A percentile compares a stretch with the other conserved stretches of the same genome.
These are phyloP conservation scores for Opisthocomus hoazin DNA, from an alignment of 2,113 vertebrate species.

Conservation along the genomic window DNA sequence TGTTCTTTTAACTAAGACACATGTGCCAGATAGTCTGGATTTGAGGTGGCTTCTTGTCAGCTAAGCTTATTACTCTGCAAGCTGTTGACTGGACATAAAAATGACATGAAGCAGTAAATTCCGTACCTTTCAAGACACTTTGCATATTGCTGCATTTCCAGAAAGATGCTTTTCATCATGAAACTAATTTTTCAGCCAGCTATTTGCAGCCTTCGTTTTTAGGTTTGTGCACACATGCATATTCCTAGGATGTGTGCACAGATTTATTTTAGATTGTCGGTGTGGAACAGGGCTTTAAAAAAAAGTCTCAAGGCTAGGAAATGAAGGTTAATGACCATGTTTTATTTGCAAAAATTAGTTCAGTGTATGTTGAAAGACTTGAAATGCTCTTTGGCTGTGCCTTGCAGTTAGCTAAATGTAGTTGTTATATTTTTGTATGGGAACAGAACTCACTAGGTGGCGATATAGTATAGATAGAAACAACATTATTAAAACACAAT, in stretches of 20 bases:
- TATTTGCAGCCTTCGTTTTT: background rate
- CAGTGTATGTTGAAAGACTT: background rate
- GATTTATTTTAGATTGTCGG: background rate
- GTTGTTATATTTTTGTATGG: background rate
- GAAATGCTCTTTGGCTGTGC: background rate
- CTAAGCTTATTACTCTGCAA: background rate
- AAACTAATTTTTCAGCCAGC: background rate
- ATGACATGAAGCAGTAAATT: background rate
- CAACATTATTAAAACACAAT: background rate
- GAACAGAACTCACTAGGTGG: conserved; percentile 48
- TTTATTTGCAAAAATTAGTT: background rate
- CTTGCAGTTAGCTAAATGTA: background rate
- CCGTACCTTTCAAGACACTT: background rate
- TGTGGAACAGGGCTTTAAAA: background rate
- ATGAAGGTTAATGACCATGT: background rate
- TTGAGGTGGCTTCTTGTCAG: background rate
- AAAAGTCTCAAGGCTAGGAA: background rate
- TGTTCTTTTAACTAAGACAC: background rate
- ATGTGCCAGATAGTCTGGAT: background rate
- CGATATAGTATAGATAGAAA: background rate
- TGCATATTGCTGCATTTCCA: background rate
- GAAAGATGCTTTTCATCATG: background rate
- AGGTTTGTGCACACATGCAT: background rate
- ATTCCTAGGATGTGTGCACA: background rate
- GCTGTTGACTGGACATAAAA: background rate